phyloP scores from a whole-genome alignment of 2,113 vertebrate genomes.

The Pogonocichla stellata region DNA sequence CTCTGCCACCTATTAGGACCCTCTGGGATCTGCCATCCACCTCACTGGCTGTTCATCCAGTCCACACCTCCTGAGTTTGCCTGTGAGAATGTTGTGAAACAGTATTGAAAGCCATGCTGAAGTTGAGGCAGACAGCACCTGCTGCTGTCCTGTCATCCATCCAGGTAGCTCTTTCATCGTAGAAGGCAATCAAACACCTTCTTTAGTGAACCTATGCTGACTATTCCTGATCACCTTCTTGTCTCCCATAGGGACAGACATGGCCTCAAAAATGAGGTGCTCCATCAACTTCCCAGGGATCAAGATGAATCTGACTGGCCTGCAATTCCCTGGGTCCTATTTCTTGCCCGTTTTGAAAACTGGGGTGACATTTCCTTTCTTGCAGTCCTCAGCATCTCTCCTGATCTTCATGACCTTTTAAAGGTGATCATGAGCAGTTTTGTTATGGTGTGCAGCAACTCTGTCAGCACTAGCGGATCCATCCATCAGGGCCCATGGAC shows the following conservation, averaged over 20 bases:
- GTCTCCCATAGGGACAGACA: background rate
- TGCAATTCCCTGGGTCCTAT: background rate
- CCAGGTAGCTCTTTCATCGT: background rate
- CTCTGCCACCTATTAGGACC: background rate
- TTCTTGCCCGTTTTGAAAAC: background rate
- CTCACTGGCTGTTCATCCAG: background rate
- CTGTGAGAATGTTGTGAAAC: background rate
- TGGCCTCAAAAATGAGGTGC: background rate
- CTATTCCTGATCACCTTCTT: background rate
- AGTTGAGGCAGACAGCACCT: background rate
- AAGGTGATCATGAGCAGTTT: background rate
- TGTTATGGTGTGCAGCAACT: accelerated
- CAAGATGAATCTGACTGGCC: background rate
- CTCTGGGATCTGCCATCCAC: background rate
- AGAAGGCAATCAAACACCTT: background rate
- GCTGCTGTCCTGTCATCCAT: background rate
- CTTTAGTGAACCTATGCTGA: background rate
- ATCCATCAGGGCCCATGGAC: background rate
- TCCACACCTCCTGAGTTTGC: background rate
- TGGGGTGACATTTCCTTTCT: background rate
- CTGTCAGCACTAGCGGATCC: background rate
- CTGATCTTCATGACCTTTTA: background rate
- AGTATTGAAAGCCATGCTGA: background rate
- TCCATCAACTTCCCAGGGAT: background rate
- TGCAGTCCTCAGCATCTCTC: background rate